Conservation (phyloP, 2,888 invertebrate species). For the Cerastoderma edule region DNA sequence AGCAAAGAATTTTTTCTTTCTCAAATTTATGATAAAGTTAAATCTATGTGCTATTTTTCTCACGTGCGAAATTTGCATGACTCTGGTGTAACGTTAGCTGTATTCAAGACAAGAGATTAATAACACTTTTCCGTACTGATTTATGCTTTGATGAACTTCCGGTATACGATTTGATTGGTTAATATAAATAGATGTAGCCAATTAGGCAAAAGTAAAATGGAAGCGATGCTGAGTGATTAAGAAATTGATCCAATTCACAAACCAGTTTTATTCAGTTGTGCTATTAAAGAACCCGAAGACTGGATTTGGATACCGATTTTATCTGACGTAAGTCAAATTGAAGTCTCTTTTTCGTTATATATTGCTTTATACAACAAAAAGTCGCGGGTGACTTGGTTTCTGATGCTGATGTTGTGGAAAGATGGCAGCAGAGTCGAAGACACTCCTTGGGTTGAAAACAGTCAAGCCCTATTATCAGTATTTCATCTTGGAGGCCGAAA, state of each 20-base stretch:
- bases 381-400: neutral
- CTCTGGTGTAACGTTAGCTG: too few species aligned
- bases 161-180: slow-evolving; percentile 37
- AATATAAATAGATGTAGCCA: slow-evolving; percentile 47
- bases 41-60: too few species aligned
- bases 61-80: too few species aligned
- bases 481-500: too few species aligned
- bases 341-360: neutral
- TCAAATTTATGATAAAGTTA: too few species aligned
- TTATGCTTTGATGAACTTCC: slow-evolving; percentile 25
- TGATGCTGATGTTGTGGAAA: slow-evolving; percentile 21
- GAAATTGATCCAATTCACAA: slow-evolving; percentile 36
- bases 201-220: slow-evolving; percentile 53
- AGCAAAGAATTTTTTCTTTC: too few species aligned
- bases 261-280: neutral
- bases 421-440: slow-evolving; percentile 27
- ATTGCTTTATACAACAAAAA: too few species aligned
- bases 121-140: slow-evolving; percentile 4
- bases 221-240: slow-evolving; percentile 48
- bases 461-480: too few species aligned
- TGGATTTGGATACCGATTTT: neutral
- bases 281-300: neutral
- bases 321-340: neutral
- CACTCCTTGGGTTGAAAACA: slow-evolving; percentile 23
- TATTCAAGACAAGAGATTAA: too few species aligned